These are phyloP conservation scores for Diaprepes abbreviatus DNA, from an alignment of 2,888 invertebrate genomes.

Conservation along the genomic window DNA sequence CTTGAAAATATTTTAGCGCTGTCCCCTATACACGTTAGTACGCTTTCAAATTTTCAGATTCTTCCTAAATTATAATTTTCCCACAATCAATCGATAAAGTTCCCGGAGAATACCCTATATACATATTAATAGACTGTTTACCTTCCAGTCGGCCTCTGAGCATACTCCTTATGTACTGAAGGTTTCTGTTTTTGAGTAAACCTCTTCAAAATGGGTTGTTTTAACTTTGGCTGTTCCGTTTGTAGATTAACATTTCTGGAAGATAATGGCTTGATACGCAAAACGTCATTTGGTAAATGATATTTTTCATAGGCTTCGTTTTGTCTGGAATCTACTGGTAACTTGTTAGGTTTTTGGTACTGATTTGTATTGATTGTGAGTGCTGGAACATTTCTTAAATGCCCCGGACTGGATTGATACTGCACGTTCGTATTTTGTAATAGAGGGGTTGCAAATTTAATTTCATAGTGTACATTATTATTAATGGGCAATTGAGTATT, in stretches of 20 bases:
- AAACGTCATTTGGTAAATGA: slow-evolving; percentile 25
- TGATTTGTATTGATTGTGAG: not conserved
- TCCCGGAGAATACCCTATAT: too few species aligned
- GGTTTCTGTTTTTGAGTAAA: slow-evolving; percentile 1
- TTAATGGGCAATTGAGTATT: not conserved
- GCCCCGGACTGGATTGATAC: too few species aligned
- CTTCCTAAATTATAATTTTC: too few species aligned
- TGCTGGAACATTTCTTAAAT: not conserved
- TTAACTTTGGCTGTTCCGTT: not conserved
- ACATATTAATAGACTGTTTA: not conserved
- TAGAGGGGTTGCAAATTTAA: too few species aligned
- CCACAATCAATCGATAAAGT: too few species aligned
- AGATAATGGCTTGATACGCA: slow-evolving; percentile 16
- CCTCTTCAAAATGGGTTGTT: not conserved
- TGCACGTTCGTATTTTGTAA: too few species aligned
- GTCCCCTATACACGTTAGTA: too few species aligned
- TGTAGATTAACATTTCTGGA: not conserved
- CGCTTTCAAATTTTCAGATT: too few species aligned
- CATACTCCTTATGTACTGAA: slow-evolving; percentile 3
- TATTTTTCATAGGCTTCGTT: slow-evolving; percentile 3
- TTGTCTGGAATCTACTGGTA: not conserved
- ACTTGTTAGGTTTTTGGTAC: not conserved
- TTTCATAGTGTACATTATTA: not conserved
- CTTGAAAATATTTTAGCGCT: too few species aligned
- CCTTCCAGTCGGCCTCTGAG: not conserved